Evolutionary conservation across 2,113 vertebrate species (phyloP).

Genomic region (Peromyscus californicus): DNA sequence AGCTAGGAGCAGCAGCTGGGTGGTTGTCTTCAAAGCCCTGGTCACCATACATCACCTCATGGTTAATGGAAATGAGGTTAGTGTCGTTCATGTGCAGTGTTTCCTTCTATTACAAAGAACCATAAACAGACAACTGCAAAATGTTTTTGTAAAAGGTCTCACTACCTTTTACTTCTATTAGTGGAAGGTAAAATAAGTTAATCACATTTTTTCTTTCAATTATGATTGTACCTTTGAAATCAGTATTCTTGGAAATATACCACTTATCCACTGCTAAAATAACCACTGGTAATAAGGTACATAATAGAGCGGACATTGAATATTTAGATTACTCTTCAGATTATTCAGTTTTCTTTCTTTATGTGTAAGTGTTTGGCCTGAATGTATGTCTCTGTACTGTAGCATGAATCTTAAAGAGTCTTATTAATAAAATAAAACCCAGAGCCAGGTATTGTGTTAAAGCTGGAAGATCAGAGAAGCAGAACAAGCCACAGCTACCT

Average conservation of each 20-base stretch:
- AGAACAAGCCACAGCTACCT: too few relatives aligned
- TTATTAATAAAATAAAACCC: too few relatives aligned
- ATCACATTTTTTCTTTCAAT: neutral
- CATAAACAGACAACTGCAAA: neutral
- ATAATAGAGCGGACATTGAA: neutral
- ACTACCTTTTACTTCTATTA: slow-evolving; percentile 20
- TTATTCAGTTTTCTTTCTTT: too few relatives aligned
- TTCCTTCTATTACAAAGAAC: neutral
- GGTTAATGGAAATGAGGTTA: slow-evolving; percentile 98
- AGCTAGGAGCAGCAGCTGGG: slow-evolving; percentile 96
- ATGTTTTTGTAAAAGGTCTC: neutral
- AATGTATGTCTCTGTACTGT: too few relatives aligned
- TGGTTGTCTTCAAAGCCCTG: slow-evolving; percentile 98
- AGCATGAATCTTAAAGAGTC: too few relatives aligned
- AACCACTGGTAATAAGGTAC: neutral
- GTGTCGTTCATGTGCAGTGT: neutral
- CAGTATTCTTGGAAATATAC: neutral
- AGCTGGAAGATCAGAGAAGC: too few relatives aligned
- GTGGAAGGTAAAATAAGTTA: neutral
- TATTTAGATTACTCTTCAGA: neutral
- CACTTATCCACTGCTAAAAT: neutral
- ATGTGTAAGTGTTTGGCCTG: too few relatives aligned
- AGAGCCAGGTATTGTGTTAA: too few relatives aligned
- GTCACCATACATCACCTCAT: slow-evolving; percentile 98
- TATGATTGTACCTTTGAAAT: neutral